A percentile compares a stretch with the other conserved stretches of the same genome.
Conservation (phyloP, 2,888 invertebrate species). For the Agrochola circellaris region DNA sequence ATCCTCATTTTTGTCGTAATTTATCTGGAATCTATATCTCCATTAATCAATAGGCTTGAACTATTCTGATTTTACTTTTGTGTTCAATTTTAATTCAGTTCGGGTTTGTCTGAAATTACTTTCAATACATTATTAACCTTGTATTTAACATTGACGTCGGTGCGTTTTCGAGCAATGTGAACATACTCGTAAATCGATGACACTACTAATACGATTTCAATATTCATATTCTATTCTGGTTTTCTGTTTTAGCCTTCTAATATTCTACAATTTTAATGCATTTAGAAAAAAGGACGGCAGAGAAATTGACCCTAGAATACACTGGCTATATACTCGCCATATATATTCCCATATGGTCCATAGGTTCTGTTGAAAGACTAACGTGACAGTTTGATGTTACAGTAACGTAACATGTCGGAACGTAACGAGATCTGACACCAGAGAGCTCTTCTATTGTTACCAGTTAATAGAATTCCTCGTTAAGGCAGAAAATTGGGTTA, state of each 20-base stretch:
- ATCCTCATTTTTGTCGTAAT: background rate
- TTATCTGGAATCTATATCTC: background rate
- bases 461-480: conserved; percentile 33
- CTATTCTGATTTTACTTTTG: background rate
- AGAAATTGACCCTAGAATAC: background rate
- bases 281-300: background rate
- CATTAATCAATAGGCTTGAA: background rate
- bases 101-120: background rate
- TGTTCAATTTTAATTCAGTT: background rate
- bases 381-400: conserved; percentile 21
- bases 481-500: conserved; percentile 38
- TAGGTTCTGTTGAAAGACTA: conserved; percentile 1
- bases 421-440: conserved; percentile 42
- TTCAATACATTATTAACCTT: background rate
- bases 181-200: conserved; percentile 19
- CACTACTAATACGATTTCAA: conserved; percentile 5
- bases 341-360: conserved; percentile 37
- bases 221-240: background rate
- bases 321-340: background rate
- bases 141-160: conserved; percentile 2
- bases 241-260: background rate
- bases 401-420: conserved; percentile 25
- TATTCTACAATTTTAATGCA: background rate
- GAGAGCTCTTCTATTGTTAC: conserved; percentile 42
- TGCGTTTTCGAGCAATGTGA: background rate